Evolutionary conservation across 2,113 vertebrate genomes (phyloP).

Genomic region (Cyphomyrus plagiostoma): DNA sequence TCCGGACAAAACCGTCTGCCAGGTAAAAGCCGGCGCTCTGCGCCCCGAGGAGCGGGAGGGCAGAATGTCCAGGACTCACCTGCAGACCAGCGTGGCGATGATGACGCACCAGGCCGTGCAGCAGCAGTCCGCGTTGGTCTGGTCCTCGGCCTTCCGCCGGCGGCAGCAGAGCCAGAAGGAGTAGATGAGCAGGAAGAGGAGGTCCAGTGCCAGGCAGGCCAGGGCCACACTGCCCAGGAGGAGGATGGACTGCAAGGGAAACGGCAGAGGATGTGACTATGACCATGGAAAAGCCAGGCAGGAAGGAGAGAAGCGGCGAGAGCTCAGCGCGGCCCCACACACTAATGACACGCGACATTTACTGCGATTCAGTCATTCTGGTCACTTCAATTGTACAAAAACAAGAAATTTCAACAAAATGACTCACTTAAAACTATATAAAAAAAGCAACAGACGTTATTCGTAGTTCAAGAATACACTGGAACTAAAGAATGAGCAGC

Average conservation of each 20-base stretch:
- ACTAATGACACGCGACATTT: not conserved
- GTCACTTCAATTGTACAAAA: not conserved
- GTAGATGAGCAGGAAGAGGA: constrained; percentile 89
- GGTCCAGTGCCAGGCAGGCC: constrained; percentile 85
- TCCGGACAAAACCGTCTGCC: not conserved
- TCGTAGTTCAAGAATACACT: not conserved
- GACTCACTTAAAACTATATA: not conserved
- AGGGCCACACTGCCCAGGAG: constrained; percentile 80
- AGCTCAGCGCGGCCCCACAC: not conserved
- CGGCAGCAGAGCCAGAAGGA: constrained; percentile 94
- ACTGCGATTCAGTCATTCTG: not conserved
- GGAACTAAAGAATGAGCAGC: not conserved
- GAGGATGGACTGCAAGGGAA: constrained; percentile 72
- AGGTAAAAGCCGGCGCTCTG: not conserved
- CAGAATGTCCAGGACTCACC: constrained; percentile 56
- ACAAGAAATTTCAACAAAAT: not conserved
- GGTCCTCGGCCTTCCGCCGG: constrained; percentile 71
- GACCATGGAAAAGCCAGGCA: not conserved
- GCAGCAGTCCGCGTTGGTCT: constrained; percentile 84
- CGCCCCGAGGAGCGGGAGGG: not conserved
- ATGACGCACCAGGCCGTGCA: constrained; percentile 97
- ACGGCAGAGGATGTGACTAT: not conserved
- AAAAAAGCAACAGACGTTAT: not conserved
- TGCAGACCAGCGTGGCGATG: constrained; percentile 93
- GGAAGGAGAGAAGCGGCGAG: not conserved